Evolutionary conservation across 92 coral and sea anemone species (phyloP).

Genomic region (Epizoanthus fatuus): DNA sequence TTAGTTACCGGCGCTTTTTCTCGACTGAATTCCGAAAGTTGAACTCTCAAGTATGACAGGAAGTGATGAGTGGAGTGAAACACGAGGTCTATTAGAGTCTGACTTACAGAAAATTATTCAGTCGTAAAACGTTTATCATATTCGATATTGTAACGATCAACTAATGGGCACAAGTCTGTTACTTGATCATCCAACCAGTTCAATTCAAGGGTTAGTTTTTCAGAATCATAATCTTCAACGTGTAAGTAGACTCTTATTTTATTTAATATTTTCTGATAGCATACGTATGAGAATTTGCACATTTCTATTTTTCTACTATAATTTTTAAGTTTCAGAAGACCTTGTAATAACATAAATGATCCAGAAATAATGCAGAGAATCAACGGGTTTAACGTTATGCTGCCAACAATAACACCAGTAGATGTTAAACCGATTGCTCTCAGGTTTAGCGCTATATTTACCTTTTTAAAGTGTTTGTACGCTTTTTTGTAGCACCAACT

Average conservation of each 20-base stretch:
- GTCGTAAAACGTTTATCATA: neutral
- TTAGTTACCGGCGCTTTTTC: no score
- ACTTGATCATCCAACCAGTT: constrained; percentile 8
- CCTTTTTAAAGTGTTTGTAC: constrained; percentile 17
- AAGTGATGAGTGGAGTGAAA: no score
- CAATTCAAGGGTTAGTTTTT: neutral
- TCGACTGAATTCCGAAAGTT: no score
- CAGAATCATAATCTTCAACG: neutral
- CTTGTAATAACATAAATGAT: constrained; percentile 16
- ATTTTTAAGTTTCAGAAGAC: neutral
- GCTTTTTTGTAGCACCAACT: constrained; percentile 8
- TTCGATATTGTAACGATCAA: neutral
- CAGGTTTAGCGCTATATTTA: neutral
- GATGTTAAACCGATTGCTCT: neutral
- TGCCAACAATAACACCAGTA: constrained; percentile 12
- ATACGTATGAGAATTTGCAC: neutral
- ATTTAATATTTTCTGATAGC: constrained; percentile 20
- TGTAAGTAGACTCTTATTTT: constrained; percentile 16
- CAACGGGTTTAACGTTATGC: constrained; percentile 39
- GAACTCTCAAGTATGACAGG: no score
- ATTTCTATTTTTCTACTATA: constrained; percentile 8
- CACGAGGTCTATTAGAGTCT: no score
- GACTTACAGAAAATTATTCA: neutral
- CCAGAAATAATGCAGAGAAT: constrained; percentile 25
- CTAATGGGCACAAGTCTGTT: constrained; percentile 1